Evolutionary conservation across 2,888 invertebrate species (phyloP).

Genomic region (Drosophila bunnanda): DNA sequence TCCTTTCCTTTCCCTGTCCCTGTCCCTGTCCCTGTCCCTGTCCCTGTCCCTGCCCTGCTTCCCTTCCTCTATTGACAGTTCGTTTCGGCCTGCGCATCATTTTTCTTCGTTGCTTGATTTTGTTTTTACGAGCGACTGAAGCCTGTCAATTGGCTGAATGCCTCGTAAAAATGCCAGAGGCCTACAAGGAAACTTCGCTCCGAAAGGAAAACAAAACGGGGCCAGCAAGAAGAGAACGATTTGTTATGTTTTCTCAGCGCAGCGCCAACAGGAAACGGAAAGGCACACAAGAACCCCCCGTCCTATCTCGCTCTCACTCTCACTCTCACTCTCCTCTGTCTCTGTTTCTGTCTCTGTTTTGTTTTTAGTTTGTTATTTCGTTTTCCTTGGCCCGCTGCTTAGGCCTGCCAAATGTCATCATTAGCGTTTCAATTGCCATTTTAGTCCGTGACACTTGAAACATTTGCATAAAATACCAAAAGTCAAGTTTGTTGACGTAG

Average conservation of each 20-base stretch:
- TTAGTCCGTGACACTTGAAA: conserved; percentile 76
- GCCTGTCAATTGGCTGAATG: conserved; percentile 82
- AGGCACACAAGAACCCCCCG: conserved; percentile 53
- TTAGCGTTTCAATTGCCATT: conserved; percentile 81
- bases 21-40: neutral
- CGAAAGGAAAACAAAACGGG: conserved; percentile 19
- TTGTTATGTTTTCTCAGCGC: conserved; percentile 76
- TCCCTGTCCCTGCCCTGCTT: neutral
- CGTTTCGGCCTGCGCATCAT: conserved; percentile 69
- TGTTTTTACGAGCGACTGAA: conserved; percentile 77
- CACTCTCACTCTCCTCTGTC: neutral
- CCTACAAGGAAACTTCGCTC: conserved; percentile 50
- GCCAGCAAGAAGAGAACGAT: conserved; percentile 64
- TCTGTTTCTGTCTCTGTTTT: conserved; percentile 22
- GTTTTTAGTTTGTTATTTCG: conserved; percentile 74
- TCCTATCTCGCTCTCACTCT: neutral
- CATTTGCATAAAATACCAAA: conserved; percentile 76
- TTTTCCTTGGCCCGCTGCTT: conserved; percentile 65
- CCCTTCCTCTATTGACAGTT: conserved; percentile 36
- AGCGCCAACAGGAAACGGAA: conserved; percentile 76
- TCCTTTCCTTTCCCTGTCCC: neutral
- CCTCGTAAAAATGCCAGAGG: conserved; percentile 79
- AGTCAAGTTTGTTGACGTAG: conserved; percentile 70
- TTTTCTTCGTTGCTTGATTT: conserved; percentile 74
- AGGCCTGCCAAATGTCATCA: conserved; percentile 80